phyloP scores from a whole-genome alignment of 1,140 invertebrate genomes.

The Drosophila gunungcola region DNA sequence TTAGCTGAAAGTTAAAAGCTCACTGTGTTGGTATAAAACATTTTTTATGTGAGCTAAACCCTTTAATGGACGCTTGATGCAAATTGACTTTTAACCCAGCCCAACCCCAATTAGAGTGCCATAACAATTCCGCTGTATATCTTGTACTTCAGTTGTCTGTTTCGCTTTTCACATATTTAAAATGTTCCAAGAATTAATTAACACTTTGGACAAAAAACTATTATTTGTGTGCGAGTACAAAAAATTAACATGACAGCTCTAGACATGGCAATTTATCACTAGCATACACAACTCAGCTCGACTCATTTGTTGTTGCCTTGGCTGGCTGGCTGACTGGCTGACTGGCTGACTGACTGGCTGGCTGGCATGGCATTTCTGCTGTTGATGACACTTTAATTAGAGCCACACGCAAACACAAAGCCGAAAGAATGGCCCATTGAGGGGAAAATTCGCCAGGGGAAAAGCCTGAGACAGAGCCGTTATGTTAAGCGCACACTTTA shows the following conservation, averaged over 20 bases:
- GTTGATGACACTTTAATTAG: conserved; percentile 82
- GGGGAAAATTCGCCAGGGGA: conserved; percentile 12
- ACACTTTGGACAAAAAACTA: conserved; percentile 79
- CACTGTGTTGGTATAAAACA: neutral
- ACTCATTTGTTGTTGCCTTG: conserved; percentile 27
- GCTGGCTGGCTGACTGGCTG: conserved; percentile 1
- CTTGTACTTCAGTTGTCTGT: conserved; percentile 23
- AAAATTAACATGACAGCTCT: conserved; percentile 82
- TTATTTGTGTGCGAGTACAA: conserved; percentile 74
- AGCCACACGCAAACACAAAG: conserved; percentile 80
- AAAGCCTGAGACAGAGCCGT: conserved; percentile 51
- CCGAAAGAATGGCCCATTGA: conserved; percentile 34
- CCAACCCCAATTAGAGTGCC: conserved; percentile 35
- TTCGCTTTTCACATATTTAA: conserved; percentile 55
- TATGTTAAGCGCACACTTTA: conserved; percentile 75
- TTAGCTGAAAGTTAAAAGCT: neutral
- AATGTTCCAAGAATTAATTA: conserved; percentile 80
- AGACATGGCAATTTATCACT: conserved; percentile 82
- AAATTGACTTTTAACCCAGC: conserved; percentile 24
- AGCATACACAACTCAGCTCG: conserved; percentile 63
- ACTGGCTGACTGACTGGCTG: too few species aligned
- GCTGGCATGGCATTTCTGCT: conserved; percentile 44
- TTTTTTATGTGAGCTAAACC: neutral
- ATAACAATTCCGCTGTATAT: conserved; percentile 20
- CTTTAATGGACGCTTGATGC: neutral